Percentiles rank a stretch among this genome's conserved stretches.
These are phyloP conservation scores for Actinemys pallida DNA, from an alignment of 2,113 vertebrate genomes.

Conservation along the genomic window DNA sequence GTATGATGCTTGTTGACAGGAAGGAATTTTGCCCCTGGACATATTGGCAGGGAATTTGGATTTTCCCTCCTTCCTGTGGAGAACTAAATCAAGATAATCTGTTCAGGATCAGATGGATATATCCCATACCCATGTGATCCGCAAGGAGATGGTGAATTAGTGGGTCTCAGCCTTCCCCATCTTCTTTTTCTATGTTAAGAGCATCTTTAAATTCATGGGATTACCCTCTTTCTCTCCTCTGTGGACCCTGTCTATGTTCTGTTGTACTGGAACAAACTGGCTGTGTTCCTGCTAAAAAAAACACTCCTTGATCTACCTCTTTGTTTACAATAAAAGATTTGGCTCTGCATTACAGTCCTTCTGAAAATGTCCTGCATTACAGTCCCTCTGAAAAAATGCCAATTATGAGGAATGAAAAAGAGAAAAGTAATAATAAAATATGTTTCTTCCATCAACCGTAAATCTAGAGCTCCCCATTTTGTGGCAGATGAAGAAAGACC, in stretches of 20 bases:
- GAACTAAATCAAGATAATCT: neutral
- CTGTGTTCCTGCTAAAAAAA: neutral
- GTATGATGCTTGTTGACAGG: neutral
- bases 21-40: neutral
- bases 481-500: neutral
- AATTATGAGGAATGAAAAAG: neutral
- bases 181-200: conserved; percentile 1
- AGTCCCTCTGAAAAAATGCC: neutral
- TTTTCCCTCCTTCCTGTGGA: neutral
- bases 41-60: neutral
- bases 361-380: neutral
- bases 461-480: neutral
- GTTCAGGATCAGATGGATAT: conserved; percentile 32
- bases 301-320: neutral
- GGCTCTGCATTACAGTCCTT: neutral
- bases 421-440: neutral
- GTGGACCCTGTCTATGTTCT: neutral
- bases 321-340: neutral
- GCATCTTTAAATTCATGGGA: conserved; percentile 2
- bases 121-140: neutral
- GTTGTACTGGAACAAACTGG: neutral
- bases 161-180: neutral
- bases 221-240: neutral
- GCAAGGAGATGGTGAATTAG: neutral
- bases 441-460: neutral